Evolutionary conservation across 2,113 vertebrate genomes (phyloP), one percentile per base, ranked within the genome.

Genomic region (Synchiropus splendidus): DNA sequence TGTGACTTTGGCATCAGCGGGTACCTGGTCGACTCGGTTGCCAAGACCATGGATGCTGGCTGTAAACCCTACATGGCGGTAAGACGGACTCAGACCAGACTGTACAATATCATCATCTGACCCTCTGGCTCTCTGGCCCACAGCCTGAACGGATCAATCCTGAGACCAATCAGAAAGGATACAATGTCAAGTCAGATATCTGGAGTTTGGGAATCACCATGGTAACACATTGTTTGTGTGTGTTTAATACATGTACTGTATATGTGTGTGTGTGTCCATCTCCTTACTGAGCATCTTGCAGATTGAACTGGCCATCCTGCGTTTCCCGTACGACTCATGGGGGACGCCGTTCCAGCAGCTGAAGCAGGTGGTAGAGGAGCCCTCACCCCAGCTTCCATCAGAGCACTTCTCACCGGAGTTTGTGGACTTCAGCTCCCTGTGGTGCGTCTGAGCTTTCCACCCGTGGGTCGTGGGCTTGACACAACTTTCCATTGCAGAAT

Each of bases 11-110:
- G 95, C 21, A 99, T 99, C 85, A 99, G 95, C 12, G 95, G 95
- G 63, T 93, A 98, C 79, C 83, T 99, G 54, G 95, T 99, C 17
- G 95, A 99, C 78, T 98, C 95, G 0, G 92, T 98, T 45, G 95
- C 95, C 58, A 99, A 99, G 78, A 98, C 95, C 1, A 90, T 98
- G 80, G 94, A 98, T 13, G 95, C 94, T 2, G 95, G 95, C 60
- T 99, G 95, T 74, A 98, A 98, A 72, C 94, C 95, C 2, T 99
- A 99, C 86, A 99, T 99, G 95, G 95, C 95, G 33, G 95, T 97
- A 27, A 27, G 91, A 49, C 17, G 16, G 10, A 27, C 9, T n/a
- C 21, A 27, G 21, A 27, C 21, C n/a, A n/a, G n/a, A 27, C 21
- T 8, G 21, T 27, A 8, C 8, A 5, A 27, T 8, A 27, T 27